These are phyloP conservation scores for Ctenosaura bakeri DNA, from an alignment of 2,797 vertebrate genomes.

Conservation along the genomic window DNA sequence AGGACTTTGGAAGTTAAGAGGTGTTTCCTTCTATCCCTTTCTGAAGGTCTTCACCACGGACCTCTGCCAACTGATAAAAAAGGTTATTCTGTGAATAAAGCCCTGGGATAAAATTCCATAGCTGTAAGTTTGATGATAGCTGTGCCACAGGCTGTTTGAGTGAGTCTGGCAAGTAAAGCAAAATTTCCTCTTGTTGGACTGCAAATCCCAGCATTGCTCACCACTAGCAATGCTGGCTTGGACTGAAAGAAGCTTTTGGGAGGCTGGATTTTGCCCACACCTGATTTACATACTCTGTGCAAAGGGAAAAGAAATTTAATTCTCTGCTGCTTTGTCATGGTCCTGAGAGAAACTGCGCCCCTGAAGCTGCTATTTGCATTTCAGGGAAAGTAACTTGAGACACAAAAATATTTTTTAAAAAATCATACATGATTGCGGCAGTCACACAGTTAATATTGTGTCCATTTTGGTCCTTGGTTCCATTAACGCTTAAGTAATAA, in stretches of 20 bases:
- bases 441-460: background rate
- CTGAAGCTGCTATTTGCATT: background rate
- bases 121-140: background rate
- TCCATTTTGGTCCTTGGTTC: background rate
- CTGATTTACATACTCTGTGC: background rate
- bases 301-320: background rate
- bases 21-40: background rate
- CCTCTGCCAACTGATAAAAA: background rate
- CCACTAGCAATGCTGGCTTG: too few species aligned
- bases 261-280: too few species aligned
- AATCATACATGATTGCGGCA: background rate
- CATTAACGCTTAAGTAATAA: background rate
- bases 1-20: background rate
- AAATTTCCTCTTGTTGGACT: background rate
- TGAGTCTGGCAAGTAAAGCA: constrained; percentile 11
- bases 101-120: background rate
- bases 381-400: background rate
- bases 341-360: background rate
- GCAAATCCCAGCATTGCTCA: too few species aligned
- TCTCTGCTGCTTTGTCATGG: background rate
- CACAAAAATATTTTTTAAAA: background rate
- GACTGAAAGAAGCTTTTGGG: too few species aligned
- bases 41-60: rapidly evolving
- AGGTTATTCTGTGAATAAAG: background rate
- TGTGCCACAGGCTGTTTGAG: background rate